These are phyloP conservation scores for Sigmodon hispidus DNA, from an alignment of 2,113 vertebrate species.

Conservation along the genomic window DNA sequence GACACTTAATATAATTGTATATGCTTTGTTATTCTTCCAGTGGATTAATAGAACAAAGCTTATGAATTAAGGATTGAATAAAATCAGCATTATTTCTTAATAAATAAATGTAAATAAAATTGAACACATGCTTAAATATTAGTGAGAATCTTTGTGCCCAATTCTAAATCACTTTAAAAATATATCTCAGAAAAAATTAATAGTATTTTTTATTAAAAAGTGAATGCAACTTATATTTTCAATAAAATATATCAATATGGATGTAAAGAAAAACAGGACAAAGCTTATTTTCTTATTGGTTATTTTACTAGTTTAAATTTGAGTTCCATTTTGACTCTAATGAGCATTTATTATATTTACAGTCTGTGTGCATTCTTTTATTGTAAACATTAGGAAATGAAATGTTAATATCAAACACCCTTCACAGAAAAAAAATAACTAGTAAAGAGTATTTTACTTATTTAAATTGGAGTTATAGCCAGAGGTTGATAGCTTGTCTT, in stretches of 20 bases:
- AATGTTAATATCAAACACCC: neutral
- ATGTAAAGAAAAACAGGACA: neutral
- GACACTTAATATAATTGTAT: neutral
- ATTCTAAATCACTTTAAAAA: neutral
- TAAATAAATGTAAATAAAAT: neutral
- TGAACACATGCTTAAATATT: neutral
- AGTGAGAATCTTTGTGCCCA: neutral
- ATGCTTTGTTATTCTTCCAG: neutral
- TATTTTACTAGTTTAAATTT: neutral
- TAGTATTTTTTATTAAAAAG: neutral
- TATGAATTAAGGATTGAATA: neutral
- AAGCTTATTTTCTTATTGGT: neutral
- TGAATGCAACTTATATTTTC: neutral
- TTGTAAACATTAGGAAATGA: neutral
- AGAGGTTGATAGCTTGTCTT: slow-evolving; percentile 2
- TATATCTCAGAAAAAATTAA: neutral
- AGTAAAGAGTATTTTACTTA: slow-evolving; percentile 32
- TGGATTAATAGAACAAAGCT: neutral
- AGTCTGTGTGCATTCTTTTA: neutral
- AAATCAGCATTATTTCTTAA: neutral
- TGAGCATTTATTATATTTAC: accelerated
- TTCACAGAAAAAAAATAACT: slow-evolving; percentile 4
- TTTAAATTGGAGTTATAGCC: slow-evolving; percentile 19
- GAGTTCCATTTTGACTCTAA: neutral
- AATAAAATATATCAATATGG: neutral